Base-by-base conservation (phyloP, 2,797 vertebrate genomes). In the Hoplostethus mediterraneus region DNA sequence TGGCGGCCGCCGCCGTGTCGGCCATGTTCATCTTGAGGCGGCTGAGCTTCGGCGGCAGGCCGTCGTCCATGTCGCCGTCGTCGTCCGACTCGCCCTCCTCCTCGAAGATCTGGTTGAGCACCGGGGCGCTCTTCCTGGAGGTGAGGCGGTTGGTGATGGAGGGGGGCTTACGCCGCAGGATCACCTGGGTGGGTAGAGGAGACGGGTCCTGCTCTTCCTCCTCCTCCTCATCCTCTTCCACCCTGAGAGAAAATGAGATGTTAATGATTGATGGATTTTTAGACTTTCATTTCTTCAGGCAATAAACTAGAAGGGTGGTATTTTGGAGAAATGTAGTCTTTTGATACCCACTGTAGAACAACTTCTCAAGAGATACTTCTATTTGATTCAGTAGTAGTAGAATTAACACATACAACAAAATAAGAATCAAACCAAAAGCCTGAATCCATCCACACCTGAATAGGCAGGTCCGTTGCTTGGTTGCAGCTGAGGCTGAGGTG, bases 21-120 rank as follows among this genome's bases (percentile, higher is more conserved):
- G 95, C 94, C 1, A 98, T 97, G 77, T 97, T 97, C 97, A 99
- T 98, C 88, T 97, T 97, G 82, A 99, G 94, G 25, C 98, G 92
- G 91, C 97, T 99, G 75, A 99, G 94, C 82, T 99, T 99, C 12
- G 98, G 98, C 0, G 98, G 98, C 59, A 99, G 93, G 60, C 96
- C 97, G 90, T 98, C 97, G 0, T 97, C 97, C 96, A 96, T 95
- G 92, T 98, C 97, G 0, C 98, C 97, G 86, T 99, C 97, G 0
- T 99, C 98, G 0, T 99, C 98, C 0, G 98, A 99, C 86, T 99
- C 98, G 0, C 98, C 98, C 84, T 99, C 98, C 89, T 99, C 98
- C 88, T 99, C 98, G 0, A 97, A 99, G 90, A 99, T 99, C 88
- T 99, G 98, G 87, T 99, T 99, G 74, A 99, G 97, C 42, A 99